phyloP scores from a whole-genome alignment of 2,113 vertebrate species.

The Perca flavescens region DNA sequence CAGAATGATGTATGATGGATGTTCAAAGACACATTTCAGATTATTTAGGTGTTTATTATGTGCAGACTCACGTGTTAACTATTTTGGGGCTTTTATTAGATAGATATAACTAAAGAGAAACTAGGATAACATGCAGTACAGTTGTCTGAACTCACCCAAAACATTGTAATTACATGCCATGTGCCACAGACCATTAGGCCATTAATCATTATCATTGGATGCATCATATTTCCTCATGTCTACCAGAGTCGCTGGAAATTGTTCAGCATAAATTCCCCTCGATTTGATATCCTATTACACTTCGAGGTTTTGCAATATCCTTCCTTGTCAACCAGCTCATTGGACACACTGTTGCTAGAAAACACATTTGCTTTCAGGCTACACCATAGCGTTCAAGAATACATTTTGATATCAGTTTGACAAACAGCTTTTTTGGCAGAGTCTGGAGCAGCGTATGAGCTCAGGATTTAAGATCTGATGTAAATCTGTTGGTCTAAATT shows the following conservation, averaged over 20 bases:
- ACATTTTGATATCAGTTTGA: constrained; percentile 4
- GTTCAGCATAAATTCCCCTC: constrained; percentile 23
- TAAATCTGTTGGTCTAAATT: not conserved
- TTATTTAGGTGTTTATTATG: not conserved
- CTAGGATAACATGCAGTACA: not conserved
- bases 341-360: constrained; percentile 1
- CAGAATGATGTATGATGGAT: constrained; percentile 22
- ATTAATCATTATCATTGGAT: constrained; percentile 20
- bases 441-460: not conserved
- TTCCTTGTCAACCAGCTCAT: constrained; percentile 26
- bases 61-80: not conserved
- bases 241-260: constrained; percentile 1
- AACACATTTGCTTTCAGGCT: not conserved
- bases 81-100: not conserved
- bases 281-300: constrained; percentile 29
- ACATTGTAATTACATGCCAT: constrained; percentile 14
- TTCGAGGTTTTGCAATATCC: not conserved
- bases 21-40: not conserved
- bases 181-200: not conserved
- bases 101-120: not conserved
- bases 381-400: not conserved
- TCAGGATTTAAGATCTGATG: not conserved
- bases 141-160: not conserved
- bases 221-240: constrained; percentile 28
- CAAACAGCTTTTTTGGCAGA: not conserved